Percentiles rank a stretch among this genome's conserved stretches.
Evolutionary conservation across 2,113 vertebrate genomes (phyloP).

Genomic region (Mobula birostris): DNA sequence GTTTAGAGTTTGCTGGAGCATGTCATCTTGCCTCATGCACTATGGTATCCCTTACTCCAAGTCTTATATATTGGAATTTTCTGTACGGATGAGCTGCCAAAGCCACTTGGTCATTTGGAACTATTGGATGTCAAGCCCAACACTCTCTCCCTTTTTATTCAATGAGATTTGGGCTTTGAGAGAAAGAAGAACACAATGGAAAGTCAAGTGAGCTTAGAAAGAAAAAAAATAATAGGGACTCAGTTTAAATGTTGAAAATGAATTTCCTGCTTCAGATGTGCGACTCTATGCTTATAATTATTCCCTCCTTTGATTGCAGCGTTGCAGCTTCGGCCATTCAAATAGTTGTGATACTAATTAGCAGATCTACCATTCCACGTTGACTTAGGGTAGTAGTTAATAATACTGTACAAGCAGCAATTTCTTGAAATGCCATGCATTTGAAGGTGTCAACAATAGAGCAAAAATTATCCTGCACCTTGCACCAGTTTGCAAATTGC

Average conservation of each 20-base stretch:
- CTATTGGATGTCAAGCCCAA: background rate
- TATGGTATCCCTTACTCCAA: background rate
- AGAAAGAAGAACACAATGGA: background rate
- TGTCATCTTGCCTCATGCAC: background rate
- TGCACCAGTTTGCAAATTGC: background rate
- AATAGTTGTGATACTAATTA: background rate
- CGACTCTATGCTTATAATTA: background rate
- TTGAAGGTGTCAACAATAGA: background rate
- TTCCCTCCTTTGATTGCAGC: background rate
- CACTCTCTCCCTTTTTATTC: background rate
- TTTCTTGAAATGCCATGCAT: background rate
- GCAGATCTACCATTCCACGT: background rate
- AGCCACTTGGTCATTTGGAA: background rate
- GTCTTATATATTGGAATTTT: background rate
- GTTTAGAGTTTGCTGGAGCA: background rate
- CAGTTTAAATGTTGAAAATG: no score
- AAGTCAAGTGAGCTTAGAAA: background rate
- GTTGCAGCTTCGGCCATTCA: background rate
- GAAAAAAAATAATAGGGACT: background rate
- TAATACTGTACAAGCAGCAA: no score
- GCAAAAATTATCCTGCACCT: background rate
- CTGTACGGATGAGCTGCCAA: background rate
- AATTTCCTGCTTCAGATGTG: no score
- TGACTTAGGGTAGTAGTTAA: background rate
- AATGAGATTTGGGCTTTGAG: background rate